These are phyloP conservation scores for Sycophila sp. DNA, from an alignment of 1,140 invertebrate genomes.

Conservation along the genomic window DNA sequence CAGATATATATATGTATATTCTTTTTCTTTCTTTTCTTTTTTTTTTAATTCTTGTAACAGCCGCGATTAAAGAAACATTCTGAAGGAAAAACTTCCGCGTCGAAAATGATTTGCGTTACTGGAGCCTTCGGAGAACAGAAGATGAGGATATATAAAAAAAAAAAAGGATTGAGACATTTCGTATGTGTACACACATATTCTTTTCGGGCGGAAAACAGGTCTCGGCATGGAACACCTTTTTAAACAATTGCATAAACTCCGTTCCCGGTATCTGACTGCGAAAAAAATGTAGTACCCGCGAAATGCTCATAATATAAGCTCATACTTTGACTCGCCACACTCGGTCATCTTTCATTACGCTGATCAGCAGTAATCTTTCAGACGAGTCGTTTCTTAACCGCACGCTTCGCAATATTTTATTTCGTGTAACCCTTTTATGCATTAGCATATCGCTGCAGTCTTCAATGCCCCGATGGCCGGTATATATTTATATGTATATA, in stretches of 20 bases:
- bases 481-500: no score
- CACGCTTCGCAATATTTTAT: conserved; percentile 7
- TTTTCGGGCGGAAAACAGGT: conserved; percentile 17
- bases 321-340: conserved; percentile 6
- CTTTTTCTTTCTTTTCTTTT: no score
- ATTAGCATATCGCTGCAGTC: no score
- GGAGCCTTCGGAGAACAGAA: conserved; percentile 15
- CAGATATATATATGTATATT: no score
- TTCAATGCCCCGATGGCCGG: no score
- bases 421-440: neutral
- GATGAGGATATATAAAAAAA: no score
- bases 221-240: conserved; percentile 34
- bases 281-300: conserved; percentile 34
- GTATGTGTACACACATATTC: neutral
- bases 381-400: conserved; percentile 36
- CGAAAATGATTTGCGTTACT: conserved; percentile 16
- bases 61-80: no score
- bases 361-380: conserved; percentile 44
- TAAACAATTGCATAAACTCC: conserved; percentile 31
- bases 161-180: conserved; percentile 32
- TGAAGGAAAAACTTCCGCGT: no score
- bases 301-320: conserved; percentile 32
- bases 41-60: no score
- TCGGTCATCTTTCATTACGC: conserved; percentile 45
- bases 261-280: conserved; percentile 38